Percentiles rank a stretch among this genome's conserved stretches.
These are phyloP conservation scores for Neelides sp. DNA, from an alignment of 1,140 invertebrate species.

Conservation along the genomic window DNA sequence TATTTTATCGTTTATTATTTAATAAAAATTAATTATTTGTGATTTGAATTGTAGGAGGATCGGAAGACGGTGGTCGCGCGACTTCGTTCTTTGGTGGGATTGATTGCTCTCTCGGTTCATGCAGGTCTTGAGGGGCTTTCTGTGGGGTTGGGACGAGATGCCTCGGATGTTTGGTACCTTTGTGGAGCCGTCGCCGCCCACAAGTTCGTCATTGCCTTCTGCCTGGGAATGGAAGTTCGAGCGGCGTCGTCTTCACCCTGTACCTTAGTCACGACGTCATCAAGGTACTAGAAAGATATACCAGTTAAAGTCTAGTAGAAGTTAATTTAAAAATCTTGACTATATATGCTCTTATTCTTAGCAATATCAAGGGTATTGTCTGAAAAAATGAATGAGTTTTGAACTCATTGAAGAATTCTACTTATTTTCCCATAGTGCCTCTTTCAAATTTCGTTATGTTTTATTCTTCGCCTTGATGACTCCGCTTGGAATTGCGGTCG, in stretches of 20 bases:
- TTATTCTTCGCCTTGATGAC: conserved; percentile 31
- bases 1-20: neutral
- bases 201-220: conserved; percentile 57
- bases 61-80: conserved; percentile 16
- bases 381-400: too few relatives aligned
- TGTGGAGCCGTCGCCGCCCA: conserved; percentile 49
- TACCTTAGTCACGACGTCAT: conserved; percentile 29
- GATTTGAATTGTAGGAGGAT: conserved; percentile 17
- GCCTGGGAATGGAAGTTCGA: conserved; percentile 53
- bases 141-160: conserved; percentile 48
- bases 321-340: too few relatives aligned
- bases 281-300: too few relatives aligned
- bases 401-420: too few relatives aligned
- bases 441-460: conserved; percentile 30
- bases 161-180: conserved; percentile 52
- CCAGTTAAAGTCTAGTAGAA: too few relatives aligned
- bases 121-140: conserved; percentile 68
- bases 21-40: neutral
- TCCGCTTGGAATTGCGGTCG: conserved; percentile 27
- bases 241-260: conserved; percentile 26
- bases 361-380: too few relatives aligned
- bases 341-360: too few relatives aligned
- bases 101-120: conserved; percentile 57
- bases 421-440: conserved; percentile 17
- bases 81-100: conserved; percentile 19